Base-by-base conservation (phyloP, 64 coral and sea anemone genomes). In the Montipora foliosa region DNA sequence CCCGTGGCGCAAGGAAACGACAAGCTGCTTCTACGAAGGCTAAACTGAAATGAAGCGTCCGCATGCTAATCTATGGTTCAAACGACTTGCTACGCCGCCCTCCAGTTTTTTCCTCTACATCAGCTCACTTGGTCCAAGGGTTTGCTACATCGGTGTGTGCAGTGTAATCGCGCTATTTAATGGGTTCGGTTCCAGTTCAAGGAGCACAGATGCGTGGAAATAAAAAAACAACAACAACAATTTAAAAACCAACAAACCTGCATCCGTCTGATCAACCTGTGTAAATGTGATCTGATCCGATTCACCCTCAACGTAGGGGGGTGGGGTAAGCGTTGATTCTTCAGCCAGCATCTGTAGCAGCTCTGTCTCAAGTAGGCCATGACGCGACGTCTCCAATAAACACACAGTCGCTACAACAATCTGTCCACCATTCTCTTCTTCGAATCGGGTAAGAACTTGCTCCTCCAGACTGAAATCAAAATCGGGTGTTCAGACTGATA, bases 281-380 rank as follows among this genome's bases (percentile, higher is more conserved):
- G 77, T 95, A 0, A 67, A 72, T 16, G 90, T 94, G 6, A 79
- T 76, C 47, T 88, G 67, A 57, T 94, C 95, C 3, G 81, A 82
- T 11, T 91, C 92, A 29, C 96, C 96, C 49, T 96, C 92, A 5
- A 73, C 75, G 49, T 94, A 99, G 46, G 91, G 86, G 22, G 98
- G 84, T 25, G 98, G 98, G 0, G 75, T 93, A 46, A 96, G 57
- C 13, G 88, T 89, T 8, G 47, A 74, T 60, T 99, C 98, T 8
- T 99, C 95, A 4, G 98, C 98, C 25, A 99, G 55, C 84, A 99
- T 89, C 25, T 99, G 95, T 14, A 99, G 86, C 12, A 99, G 75
- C 24, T 99, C 98, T 83, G 98, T 99, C 24, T 99, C 98, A 5
- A 99, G 75, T 47, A 99, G 87, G 79, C 98, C 98, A 58, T 99